Base-by-base conservation (phyloP, 2,888 invertebrate genomes). In the Aplocera efformata region DNA sequence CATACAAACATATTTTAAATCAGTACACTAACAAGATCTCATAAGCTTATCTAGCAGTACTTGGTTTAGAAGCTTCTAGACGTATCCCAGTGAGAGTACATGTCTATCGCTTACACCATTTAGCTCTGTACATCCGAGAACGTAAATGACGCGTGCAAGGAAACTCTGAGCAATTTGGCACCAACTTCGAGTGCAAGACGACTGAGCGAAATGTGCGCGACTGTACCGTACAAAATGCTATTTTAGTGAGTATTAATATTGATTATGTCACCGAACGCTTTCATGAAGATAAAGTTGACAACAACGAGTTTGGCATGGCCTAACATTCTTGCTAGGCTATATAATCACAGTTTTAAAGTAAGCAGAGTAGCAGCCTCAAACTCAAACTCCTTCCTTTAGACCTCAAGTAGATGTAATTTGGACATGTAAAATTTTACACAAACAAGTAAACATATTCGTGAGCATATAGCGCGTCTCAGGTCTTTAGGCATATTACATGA, bases 111-210 rank as follows among this genome's bases (percentile, higher is more conserved):
- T 48, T 44, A 40, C 27, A 47, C 35, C 36, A 43, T 51, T 45
- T 42, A 53, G 32, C 33, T 33, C 25, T 33, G 44, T 45, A 48
- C 50, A 46, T 69, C 62, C 63, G 59, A 61, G 63, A 59, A 51
- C 59, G 64, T 81, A 83, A 85, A 84, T 83, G 83, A 84, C 74
- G 78, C 84, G 81, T 81, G 66, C 67, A 74, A 73, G 69, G 76
- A 74, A 76, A 73, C 72, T 65, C 67, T 47, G 57, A 70, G 82
- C 84, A 80, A 86, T 84, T 88, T 88, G 86, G 85, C 85, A 85
- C 69, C 71, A 63, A 67, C 65, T 72, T 67, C 65, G 60, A 63
- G 58, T 59, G 66, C 71, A 72, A 67, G 71, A 69, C 72, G 65
- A 71, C 13, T 17, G 3, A 17, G 13, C 13, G 13, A 17, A 17